These are phyloP conservation scores for Panurus biarmicus DNA, from an alignment of 2,113 vertebrate genomes.

Conservation along the genomic window DNA sequence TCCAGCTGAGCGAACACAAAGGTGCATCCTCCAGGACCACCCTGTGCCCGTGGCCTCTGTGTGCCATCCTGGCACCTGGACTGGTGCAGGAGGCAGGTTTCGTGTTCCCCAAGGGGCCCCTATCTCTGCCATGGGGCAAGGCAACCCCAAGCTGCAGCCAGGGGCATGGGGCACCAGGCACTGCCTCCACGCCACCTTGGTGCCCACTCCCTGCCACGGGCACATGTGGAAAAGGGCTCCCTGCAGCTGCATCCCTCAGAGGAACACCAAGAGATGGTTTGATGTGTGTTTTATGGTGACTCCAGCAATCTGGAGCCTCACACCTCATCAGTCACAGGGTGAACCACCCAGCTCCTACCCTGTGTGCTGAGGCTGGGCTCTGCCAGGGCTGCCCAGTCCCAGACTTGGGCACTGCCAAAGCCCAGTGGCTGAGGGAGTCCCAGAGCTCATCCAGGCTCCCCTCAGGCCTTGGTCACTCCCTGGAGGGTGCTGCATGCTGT, in stretches of 20 bases:
- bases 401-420: neutral
- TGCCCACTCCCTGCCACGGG: accelerated
- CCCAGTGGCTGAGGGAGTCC: neutral
- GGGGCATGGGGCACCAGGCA: neutral
- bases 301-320: accelerated
- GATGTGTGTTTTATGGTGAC: neutral
- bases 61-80: neutral
- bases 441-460: neutral
- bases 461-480: neutral
- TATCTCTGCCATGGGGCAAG: neutral
- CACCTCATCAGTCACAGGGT: neutral
- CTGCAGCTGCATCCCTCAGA: neutral
- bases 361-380: accelerated
- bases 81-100: neutral
- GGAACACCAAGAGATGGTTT: accelerated
- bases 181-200: neutral
- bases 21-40: neutral
- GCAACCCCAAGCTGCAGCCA: neutral
- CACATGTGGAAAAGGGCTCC: neutral
- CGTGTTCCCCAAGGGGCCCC: accelerated
- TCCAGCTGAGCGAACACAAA: neutral
- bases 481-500: neutral
- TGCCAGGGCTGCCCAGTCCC: neutral
- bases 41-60: accelerated
- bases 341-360: neutral